Evolutionary conservation across 2,888 invertebrate species (phyloP), one percentile per base, ranked within the genome.

Genomic region (Caenorhabditis zanzibari): DNA sequence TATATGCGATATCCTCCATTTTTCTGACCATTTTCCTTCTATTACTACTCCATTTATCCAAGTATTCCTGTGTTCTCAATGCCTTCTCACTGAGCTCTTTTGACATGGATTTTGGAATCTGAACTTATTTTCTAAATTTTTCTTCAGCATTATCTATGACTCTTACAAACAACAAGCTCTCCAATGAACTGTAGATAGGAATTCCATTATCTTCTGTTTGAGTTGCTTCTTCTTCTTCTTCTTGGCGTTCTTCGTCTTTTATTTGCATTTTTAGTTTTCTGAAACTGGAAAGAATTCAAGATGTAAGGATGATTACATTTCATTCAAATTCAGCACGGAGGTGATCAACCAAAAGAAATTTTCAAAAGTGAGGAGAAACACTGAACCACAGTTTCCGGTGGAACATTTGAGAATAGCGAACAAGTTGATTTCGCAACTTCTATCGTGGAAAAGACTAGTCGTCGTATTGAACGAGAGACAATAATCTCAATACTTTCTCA

Each of bases 21-120:
- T 76, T 22, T 19, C 81, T 24, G 16, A 64, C 58, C 63, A 83
- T 73, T 24, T 52, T 63, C 22, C 84, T 58, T 3, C 86, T 66
- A 32, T 83, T 68, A 26, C 79, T 73, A 2, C 73, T 73, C 86
- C 86, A 86, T 44, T 56, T 74, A 19, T 76, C 76, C 7, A 85
- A 61, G 1, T 69, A 49, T 12, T 56, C 63, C 22, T 80, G 79
- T 1, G 83, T 71, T 28, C 26, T 12, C n/a, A 63, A 22, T 4
- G 75, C 75, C 38, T 61, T 79, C 49, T 79, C 74, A 22, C 59
- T 80, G 4, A 83, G 24, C 22, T 83, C 79, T 32, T 47, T 24
- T 10, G 69, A 63, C 82, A 82, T 82, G 26, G 76, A 76, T 44
- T 52, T 59, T 26, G 82, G 82, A 52, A 82, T 73, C 81, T 73